These are phyloP conservation scores for Vipera ursinii DNA, from an alignment of 2,797 vertebrate genomes.

Conservation along the genomic window DNA sequence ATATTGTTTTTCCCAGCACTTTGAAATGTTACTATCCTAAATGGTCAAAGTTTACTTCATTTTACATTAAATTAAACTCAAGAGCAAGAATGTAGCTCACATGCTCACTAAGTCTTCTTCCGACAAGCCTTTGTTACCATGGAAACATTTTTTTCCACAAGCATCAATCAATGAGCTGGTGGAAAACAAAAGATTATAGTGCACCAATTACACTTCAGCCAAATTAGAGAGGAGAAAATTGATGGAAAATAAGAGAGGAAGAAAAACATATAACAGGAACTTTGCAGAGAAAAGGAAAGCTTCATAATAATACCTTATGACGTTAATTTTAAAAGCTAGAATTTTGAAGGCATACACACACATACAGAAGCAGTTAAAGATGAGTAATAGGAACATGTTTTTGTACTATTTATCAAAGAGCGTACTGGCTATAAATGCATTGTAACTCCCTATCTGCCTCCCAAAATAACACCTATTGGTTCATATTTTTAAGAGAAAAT, in stretches of 20 bases:
- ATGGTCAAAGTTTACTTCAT: not conserved
- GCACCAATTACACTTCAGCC: not conserved
- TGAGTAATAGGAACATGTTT: not conserved
- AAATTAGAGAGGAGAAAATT: not conserved
- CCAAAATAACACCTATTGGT: not conserved
- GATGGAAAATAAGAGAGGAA: not conserved
- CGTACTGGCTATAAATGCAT: not conserved
- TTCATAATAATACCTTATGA: not conserved
- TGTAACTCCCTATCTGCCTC: not conserved
- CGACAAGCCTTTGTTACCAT: not conserved
- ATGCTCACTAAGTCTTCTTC: not conserved
- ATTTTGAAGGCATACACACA: not conserved
- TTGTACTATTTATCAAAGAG: not conserved
- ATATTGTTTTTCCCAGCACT: not conserved
- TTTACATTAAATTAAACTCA: not conserved
- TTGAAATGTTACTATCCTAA: not conserved
- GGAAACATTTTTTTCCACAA: slow-evolving; percentile 48
- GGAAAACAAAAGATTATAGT: slow-evolving; percentile 42
- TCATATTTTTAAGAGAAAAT: not conserved
- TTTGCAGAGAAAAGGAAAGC: not conserved
- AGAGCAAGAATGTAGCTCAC: not conserved
- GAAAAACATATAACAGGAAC: not conserved
- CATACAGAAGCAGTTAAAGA: not conserved
- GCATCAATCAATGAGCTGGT: slow-evolving; percentile 52
- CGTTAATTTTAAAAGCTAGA: not conserved